Evolutionary conservation across 2,113 vertebrate genomes (phyloP).

Genomic region (Malaclemys terrapin): DNA sequence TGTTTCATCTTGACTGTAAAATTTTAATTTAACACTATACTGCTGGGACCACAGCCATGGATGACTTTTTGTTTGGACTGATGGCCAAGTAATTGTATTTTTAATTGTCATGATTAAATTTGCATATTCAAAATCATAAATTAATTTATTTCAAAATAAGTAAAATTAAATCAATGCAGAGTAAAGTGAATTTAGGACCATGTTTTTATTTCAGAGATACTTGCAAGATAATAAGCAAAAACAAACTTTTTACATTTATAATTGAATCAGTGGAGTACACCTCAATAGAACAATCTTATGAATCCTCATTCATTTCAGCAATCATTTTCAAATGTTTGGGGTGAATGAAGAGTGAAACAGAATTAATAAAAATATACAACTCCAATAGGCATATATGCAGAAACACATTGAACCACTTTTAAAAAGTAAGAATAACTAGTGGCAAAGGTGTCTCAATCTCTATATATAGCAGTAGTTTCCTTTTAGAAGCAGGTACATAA

Average conservation of each 20-base stretch:
- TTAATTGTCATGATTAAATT: not conserved
- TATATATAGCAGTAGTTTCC: not conserved
- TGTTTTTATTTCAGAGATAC: not conserved
- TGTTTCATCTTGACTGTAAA: not conserved
- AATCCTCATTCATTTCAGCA: not conserved
- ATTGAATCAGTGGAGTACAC: not conserved
- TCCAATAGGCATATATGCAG: not conserved
- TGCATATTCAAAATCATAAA: not conserved
- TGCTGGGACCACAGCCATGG: not conserved
- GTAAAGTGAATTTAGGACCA: not conserved
- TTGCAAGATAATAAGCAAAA: not conserved
- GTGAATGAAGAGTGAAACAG: not conserved
- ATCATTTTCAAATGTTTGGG: not conserved
- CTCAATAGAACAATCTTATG: not conserved
- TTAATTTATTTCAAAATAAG: not conserved
- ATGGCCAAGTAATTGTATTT: not conserved
- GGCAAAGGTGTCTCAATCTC: not conserved
- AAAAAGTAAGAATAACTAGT: not conserved
- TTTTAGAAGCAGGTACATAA: not conserved
- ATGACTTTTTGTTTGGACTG: not conserved
- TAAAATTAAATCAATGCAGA: not conserved
- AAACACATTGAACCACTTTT: not conserved
- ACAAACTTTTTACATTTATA: not conserved
- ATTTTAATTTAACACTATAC: not conserved
- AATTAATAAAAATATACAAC: not conserved